Base-by-base conservation (phyloP, 2,113 vertebrate species). In the Chitala chitala region DNA sequence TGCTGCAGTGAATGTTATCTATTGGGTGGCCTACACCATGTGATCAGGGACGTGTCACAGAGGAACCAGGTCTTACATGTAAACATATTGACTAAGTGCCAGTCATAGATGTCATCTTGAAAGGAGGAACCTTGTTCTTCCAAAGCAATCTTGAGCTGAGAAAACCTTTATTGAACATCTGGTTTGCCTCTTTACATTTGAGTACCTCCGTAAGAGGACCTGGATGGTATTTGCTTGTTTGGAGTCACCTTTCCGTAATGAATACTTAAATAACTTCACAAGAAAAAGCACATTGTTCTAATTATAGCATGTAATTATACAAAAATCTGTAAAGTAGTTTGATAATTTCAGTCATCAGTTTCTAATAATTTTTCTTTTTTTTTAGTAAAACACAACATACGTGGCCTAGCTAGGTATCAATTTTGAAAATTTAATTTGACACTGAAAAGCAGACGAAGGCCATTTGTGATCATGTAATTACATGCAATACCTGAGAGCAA, bases 1-100 rank as follows among this genome's bases (percentile, higher is more conserved):
- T 0, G 96, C 94, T 0, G 94, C 95, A 0, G 97, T 98, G 83
- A 99, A 99, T 5, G 85, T 99, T 81, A 93, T 99, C 86, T 99
- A 99, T 86, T 99, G 96, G 96, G 93, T 98, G 1, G 96, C 94
- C 0, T 99, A 98, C 69, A 92, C 95, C 69, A 94, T 98, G 93
- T 98, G 82, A 91, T 72, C 53, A 31, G 64, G 73, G 42, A 77
- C n/a, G n/a, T n/a, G n/a, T 29, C 26, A 75, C 13, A 38, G 55
- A 9, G 55, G 74, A 59, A 22, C 40, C 10, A 48, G 38, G 42
- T 26, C 6, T 42, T 46, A 9, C 17, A 36, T 31, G 13, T 10
- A 36, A 33, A 24, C 15, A n/a, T 44, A 36, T 20, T 73, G 56
- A 33, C 8, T 22, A 44, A 69, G 36, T 2, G 31, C 3, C 24